phyloP scores from a whole-genome alignment of 2,113 vertebrate species.

The Mandrillus leucophaeus region DNA sequence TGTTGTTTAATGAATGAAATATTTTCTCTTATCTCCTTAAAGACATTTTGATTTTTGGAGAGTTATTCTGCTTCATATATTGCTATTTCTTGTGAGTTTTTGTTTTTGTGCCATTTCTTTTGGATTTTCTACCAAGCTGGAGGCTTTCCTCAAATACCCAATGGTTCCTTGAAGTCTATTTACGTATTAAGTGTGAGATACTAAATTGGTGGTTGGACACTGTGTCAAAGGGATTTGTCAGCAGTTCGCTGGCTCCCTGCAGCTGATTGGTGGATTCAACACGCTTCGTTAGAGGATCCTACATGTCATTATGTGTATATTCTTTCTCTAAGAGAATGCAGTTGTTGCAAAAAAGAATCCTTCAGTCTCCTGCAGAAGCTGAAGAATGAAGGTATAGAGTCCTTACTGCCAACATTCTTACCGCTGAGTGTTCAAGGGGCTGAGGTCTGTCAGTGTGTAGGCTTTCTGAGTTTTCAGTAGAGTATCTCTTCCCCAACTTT shows the following conservation, averaged over 20 bases:
- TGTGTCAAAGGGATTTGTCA: background rate
- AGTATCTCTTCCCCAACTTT: background rate
- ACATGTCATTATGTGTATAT: background rate
- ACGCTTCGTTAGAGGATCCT: background rate
- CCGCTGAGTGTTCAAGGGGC: background rate
- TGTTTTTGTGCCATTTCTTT: background rate
- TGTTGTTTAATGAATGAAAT: background rate
- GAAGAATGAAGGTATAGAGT: background rate
- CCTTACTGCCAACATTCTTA: background rate
- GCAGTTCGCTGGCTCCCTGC: background rate
- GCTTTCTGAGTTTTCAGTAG: background rate
- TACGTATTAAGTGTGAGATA: background rate
- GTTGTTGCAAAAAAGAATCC: background rate
- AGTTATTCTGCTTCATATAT: background rate
- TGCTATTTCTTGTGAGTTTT: background rate
- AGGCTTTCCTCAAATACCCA: background rate
- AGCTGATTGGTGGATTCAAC: background rate
- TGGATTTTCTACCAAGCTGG: constrained; percentile 3
- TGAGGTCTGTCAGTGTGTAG: background rate
- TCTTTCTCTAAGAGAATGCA: background rate
- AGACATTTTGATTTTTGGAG: background rate
- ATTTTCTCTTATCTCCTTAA: background rate
- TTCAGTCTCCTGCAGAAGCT: background rate
- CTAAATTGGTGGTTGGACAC: background rate
- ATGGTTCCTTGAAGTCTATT: background rate